These are phyloP conservation scores for Mechanitis mazaeus DNA, from an alignment of 2,888 invertebrate species.

Conservation along the genomic window DNA sequence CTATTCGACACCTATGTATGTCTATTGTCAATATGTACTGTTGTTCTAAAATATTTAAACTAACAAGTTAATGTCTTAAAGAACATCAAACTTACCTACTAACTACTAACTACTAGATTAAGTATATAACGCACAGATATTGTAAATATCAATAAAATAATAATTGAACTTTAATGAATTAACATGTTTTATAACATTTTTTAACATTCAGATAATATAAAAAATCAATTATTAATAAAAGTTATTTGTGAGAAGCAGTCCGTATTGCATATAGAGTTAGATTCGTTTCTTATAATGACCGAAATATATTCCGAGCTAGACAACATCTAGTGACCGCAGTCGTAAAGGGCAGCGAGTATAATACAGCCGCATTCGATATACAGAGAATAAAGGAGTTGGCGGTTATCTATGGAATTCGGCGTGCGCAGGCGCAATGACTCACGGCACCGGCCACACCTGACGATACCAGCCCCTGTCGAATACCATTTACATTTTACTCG, in stretches of 20 bases:
- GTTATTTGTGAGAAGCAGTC: too few relatives aligned
- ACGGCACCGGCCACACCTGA: slow-evolving; percentile 69
- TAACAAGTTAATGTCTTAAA: too few relatives aligned
- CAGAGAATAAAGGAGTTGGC: slow-evolving; percentile 58
- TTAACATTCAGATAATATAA: too few relatives aligned
- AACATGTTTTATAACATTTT: too few relatives aligned
- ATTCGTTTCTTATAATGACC: slow-evolving; percentile 35
- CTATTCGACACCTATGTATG: too few relatives aligned
- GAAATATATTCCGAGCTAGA: slow-evolving; percentile 34
- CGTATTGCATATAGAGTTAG: slow-evolving; percentile 27
- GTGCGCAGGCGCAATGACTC: slow-evolving; percentile 57
- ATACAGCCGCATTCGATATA: slow-evolving; percentile 52
- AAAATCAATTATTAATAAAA: too few relatives aligned
- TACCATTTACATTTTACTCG: slow-evolving; percentile 46
- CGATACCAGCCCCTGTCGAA: slow-evolving; percentile 59
- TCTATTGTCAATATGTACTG: too few relatives aligned
- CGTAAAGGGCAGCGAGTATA: slow-evolving; percentile 65
- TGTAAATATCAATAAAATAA: too few relatives aligned
- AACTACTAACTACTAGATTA: too few relatives aligned
- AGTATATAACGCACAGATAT: too few relatives aligned
- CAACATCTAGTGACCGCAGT: slow-evolving; percentile 38
- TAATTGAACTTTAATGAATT: background rate
- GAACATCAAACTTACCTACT: too few relatives aligned
- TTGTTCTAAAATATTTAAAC: too few relatives aligned
- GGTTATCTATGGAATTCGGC: slow-evolving; percentile 69